These are phyloP conservation scores for Pararge aegeria DNA, from an alignment of 1,140 invertebrate species.

Conservation along the genomic window DNA sequence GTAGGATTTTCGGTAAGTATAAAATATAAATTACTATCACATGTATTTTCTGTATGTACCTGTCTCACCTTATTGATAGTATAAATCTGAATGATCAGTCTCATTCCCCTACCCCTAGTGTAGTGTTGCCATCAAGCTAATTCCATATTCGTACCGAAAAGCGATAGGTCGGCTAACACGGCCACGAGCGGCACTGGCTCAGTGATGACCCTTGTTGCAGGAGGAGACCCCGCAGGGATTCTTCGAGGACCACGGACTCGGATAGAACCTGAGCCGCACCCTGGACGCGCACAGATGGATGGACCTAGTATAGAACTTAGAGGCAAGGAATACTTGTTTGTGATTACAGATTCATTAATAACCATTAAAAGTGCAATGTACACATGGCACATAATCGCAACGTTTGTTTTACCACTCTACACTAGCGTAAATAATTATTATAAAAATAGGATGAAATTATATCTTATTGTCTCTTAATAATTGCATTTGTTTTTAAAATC, in stretches of 20 bases:
- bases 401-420: background rate
- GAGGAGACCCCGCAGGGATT: constrained; percentile 99
- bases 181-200: constrained; percentile 74
- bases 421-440: too few relatives aligned
- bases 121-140: too few relatives aligned
- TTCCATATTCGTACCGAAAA: constrained; percentile 47
- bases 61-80: too few relatives aligned
- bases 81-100: too few relatives aligned
- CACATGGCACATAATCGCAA: background rate
- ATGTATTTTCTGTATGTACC: too few relatives aligned
- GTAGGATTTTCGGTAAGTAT: too few relatives aligned
- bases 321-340: constrained; percentile 22
- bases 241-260: constrained; percentile 98
- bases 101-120: too few relatives aligned
- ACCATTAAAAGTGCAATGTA: too few relatives aligned
- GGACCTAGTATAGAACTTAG: constrained; percentile 1
- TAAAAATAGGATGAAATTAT: too few relatives aligned
- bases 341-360: constrained; percentile 2
- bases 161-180: constrained; percentile 71
- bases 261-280: constrained; percentile 80
- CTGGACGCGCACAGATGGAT: background rate
- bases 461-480: too few relatives aligned
- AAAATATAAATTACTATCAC: too few relatives aligned
- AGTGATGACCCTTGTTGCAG: constrained; percentile 86
- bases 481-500: too few relatives aligned